Base-by-base conservation (phyloP, 2,113 vertebrate genomes). In the Paramisgurnus dabryanus region DNA sequence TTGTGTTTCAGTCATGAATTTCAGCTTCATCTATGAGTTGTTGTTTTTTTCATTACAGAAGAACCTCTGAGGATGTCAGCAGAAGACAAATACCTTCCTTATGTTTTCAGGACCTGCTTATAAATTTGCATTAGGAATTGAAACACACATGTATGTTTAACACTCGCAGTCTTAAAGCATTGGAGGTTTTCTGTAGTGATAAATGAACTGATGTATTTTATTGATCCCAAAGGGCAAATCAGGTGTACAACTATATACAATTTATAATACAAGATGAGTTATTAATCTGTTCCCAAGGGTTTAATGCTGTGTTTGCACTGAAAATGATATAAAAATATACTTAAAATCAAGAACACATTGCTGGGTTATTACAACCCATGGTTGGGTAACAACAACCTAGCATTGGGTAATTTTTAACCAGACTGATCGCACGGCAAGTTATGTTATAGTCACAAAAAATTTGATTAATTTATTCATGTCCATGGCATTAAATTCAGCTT, bases 21-120 rank as follows among this genome's bases (percentile, higher is more conserved):
- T 68, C 2, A 17, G 18, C 3, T 78, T 81, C 61, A 58, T 75
- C 74, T 63, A 18, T 69, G 34, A 15, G 67, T n/a, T n/a, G 22
- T 12, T 9, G 47, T 7, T 65, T 61, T 9, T 69, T 39, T 47
- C 55, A 7, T 9, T 45, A 12, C 49, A 45, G 45, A 40, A 43
- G 58, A 80, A n/a, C 57, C 60, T 53, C n/a, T 6, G 18, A 50
- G 41, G 68, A 22, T 61, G 15, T 11, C 34, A 71, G 27, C 39
- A 57, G 27, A 55, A n/a, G 50, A 57, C 34, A 72, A 11, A 61
- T n/a, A 17, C 43, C 15, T 75, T n/a, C 72, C 22, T 63, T 0
- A 10, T 47, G 18, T 34, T 63, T 64, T 64, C 0, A 47, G 58
- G 12, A 75, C 13, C n/a, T 22, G 55, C 22, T 60, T 73, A 58